Percentiles rank a stretch among this genome's conserved stretches.
These are phyloP conservation scores for Gymnocheta viridis DNA, from an alignment of 2,888 invertebrate genomes.

Conservation along the genomic window DNA sequence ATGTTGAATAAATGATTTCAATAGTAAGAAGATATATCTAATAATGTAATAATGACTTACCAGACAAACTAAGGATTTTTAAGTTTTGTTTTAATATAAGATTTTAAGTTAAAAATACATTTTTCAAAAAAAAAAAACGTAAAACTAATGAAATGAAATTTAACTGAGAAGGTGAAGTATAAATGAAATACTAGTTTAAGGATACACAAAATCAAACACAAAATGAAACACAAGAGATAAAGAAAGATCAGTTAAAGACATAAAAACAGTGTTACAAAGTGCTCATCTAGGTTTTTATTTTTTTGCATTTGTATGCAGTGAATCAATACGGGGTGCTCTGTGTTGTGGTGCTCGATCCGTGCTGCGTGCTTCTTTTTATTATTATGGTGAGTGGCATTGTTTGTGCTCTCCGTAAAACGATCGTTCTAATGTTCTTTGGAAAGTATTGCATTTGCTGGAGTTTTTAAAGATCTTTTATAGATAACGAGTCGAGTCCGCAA, in stretches of 20 bases:
- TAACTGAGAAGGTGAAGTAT: slow-evolving; percentile 23
- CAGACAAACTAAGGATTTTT: slow-evolving; percentile 32
- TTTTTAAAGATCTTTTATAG: background rate
- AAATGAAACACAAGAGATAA: slow-evolving; percentile 33
- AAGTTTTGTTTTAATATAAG: background rate
- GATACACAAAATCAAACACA: slow-evolving; percentile 38
- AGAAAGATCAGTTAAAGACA: slow-evolving; percentile 45
- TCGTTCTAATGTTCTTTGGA: slow-evolving; percentile 18
- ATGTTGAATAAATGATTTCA: slow-evolving; percentile 7
- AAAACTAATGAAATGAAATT: slow-evolving; percentile 36
- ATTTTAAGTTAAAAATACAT: background rate
- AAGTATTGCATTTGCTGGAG: slow-evolving; percentile 40
- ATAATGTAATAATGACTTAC: slow-evolving; percentile 55
- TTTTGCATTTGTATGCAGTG: slow-evolving; percentile 64
- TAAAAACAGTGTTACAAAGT: slow-evolving; percentile 64
- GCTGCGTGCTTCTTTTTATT: slow-evolving; percentile 60
- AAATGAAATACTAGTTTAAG: slow-evolving; percentile 15
- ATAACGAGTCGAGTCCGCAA: background rate
- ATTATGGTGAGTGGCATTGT: slow-evolving; percentile 47
- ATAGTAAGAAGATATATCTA: slow-evolving; percentile 8
- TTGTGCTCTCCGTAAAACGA: slow-evolving; percentile 54
- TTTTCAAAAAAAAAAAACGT: slow-evolving; percentile 19
- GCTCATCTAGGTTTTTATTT: slow-evolving; percentile 66
- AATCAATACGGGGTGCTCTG: slow-evolving; percentile 66
- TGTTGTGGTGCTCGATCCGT: slow-evolving; percentile 67